A percentile compares a stretch with the other conserved stretches of the same genome.
phyloP scores from a whole-genome alignment of 2,113 vertebrate species.

The Cyprinodon tularosa region DNA sequence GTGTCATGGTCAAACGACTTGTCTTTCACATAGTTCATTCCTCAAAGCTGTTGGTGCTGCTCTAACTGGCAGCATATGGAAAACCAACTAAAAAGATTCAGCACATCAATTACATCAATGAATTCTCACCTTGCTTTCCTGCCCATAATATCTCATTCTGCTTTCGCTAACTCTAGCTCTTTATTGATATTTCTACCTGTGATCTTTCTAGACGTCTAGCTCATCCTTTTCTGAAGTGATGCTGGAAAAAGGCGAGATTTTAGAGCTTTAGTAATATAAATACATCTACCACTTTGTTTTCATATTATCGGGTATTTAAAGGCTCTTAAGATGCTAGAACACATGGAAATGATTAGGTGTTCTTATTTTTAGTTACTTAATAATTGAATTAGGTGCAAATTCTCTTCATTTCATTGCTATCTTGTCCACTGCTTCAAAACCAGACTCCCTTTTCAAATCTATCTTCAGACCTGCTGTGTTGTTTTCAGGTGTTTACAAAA shows the following conservation, averaged over 20 bases:
- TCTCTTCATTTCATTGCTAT: background rate
- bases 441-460: too few relatives aligned
- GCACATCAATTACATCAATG: constrained; percentile 75
- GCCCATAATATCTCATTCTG: constrained; percentile 1
- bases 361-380: background rate
- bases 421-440: too few relatives aligned
- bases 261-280: background rate
- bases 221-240: background rate
- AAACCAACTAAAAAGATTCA: constrained; percentile 81
- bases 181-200: constrained; percentile 32
- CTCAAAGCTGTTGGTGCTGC: constrained; percentile 76
- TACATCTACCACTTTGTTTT: background rate
- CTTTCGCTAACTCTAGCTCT: constrained; percentile 11
- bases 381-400: background rate
- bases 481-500: too few relatives aligned
- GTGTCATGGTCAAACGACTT: constrained; percentile 68
- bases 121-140: constrained; percentile 62
- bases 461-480: too few relatives aligned
- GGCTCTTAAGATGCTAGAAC: background rate
- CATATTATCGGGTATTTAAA: background rate
- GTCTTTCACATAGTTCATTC: constrained; percentile 75
- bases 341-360: background rate
- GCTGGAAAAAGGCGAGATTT: background rate
- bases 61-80: constrained; percentile 79
- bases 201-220: constrained; percentile 25